Evolutionary conservation across 2,888 invertebrate species (phyloP).

Genomic region (Malthinus seriepunctatus): DNA sequence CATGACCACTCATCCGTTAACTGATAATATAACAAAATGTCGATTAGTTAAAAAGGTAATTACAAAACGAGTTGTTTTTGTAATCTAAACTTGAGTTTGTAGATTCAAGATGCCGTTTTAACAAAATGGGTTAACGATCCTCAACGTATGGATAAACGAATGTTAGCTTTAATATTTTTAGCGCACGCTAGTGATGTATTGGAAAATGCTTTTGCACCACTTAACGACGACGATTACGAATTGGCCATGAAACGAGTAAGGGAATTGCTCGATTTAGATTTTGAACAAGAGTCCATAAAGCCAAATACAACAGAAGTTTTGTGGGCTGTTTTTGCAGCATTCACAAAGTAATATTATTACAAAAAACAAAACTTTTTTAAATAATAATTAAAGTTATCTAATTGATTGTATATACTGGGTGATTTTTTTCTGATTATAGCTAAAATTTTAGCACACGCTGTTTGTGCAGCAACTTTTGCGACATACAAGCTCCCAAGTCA

Average conservation of each 20-base stretch:
- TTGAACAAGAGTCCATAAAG: slow-evolving; percentile 94
- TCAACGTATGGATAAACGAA: slow-evolving; percentile 94
- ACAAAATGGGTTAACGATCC: slow-evolving; percentile 97
- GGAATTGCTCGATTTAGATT: slow-evolving; percentile 93
- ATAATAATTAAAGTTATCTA: too few species aligned
- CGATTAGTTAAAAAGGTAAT: slow-evolving; percentile 97
- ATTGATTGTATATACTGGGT: too few species aligned
- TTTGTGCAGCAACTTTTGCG: too few species aligned
- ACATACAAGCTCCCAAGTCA: too few species aligned
- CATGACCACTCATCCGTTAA: slow-evolving; percentile 99
- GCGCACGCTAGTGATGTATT: slow-evolving; percentile 98
- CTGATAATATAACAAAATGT: slow-evolving; percentile 92
- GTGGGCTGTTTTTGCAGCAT: slow-evolving; percentile 99
- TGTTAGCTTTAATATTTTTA: slow-evolving; percentile 89
- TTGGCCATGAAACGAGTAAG: slow-evolving; percentile 97
- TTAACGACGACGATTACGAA: slow-evolving; percentile 97
- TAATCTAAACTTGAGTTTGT: slow-evolving; percentile 28
- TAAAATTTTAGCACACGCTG: too few species aligned
- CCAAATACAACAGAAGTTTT: slow-evolving; percentile 90
- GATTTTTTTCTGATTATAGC: too few species aligned
- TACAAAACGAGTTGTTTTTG: slow-evolving; percentile 12
- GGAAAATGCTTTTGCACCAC: slow-evolving; percentile 98
- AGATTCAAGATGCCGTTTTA: slow-evolving; percentile 97
- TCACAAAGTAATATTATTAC: slow-evolving; percentile 80
- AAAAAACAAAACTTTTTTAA: too few species aligned